Conservation (phyloP, 2,797 vertebrate genomes). For the Melopsittacus undulatus region DNA sequence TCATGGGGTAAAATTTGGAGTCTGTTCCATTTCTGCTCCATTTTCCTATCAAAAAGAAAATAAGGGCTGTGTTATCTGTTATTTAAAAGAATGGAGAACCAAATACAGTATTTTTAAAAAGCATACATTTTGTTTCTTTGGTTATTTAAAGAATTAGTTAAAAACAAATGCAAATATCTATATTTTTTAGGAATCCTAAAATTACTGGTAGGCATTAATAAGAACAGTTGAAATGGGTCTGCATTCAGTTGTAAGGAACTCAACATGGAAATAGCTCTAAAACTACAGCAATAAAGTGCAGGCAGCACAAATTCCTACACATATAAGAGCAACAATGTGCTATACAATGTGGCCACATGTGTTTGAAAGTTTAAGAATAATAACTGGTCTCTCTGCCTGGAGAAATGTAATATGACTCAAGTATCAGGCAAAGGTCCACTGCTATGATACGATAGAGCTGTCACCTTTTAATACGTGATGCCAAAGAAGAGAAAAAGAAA, state of each 20-base stretch:
- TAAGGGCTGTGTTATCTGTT: background rate
- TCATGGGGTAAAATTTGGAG: background rate
- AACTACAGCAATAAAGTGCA: background rate
- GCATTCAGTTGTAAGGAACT: background rate
- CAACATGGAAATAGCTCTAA: background rate
- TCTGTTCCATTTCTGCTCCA: background rate
- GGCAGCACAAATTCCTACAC: background rate
- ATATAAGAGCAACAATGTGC: background rate
- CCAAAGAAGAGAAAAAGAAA: background rate
- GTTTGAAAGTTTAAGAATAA: background rate
- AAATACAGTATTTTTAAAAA: background rate
- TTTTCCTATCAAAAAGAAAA: background rate
- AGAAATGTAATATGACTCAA: background rate
- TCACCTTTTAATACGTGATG: background rate
- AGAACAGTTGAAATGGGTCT: background rate
- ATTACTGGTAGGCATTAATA: background rate
- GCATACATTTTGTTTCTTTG: accelerated
- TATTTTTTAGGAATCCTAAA: background rate
- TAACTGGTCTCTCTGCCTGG: background rate
- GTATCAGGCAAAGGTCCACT: background rate
- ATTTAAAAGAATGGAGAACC: background rate
- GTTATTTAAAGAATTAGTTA: background rate
- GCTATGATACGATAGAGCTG: background rate
- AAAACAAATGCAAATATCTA: background rate
- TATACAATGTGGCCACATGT: background rate